Percentiles rank a stretch among this genome's conserved stretches.
phyloP scores from a whole-genome alignment of 2,888 invertebrate species.

The Scrobipalpa atriplicella region DNA sequence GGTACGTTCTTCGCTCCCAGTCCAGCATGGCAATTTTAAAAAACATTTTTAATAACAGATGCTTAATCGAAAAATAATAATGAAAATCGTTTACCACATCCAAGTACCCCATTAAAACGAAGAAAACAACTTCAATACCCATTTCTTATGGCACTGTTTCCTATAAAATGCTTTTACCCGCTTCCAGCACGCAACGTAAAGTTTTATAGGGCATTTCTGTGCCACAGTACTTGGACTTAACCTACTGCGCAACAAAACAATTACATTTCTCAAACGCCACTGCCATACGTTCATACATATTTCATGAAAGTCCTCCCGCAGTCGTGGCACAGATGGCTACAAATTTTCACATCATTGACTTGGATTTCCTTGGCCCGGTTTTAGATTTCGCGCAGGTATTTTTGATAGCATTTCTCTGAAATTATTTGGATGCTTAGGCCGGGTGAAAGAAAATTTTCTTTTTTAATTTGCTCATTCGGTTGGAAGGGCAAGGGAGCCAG shows the following conservation, averaged over 20 bases:
- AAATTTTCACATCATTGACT: constrained; percentile 54
- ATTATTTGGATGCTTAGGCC: too few relatives aligned
- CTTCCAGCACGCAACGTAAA: constrained; percentile 8
- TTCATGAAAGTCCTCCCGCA: constrained; percentile 45
- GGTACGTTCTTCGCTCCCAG: too few relatives aligned
- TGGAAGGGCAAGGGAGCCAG: too few relatives aligned
- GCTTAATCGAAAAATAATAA: too few relatives aligned
- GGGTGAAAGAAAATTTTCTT: too few relatives aligned
- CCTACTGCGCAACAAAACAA: constrained; percentile 24
- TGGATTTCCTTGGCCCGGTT: constrained; percentile 36
- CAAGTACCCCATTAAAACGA: too few relatives aligned
- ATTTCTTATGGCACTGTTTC: constrained; percentile 6
- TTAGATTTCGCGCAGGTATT: too few relatives aligned
- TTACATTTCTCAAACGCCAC: constrained; percentile 29
- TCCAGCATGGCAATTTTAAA: too few relatives aligned
- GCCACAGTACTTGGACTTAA: neutral
- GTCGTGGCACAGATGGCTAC: constrained; percentile 43
- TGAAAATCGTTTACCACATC: too few relatives aligned
- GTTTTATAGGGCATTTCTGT: neutral
- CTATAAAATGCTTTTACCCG: constrained; percentile 2
- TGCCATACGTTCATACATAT: constrained; percentile 45
- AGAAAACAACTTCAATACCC: neutral
- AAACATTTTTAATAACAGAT: too few relatives aligned
- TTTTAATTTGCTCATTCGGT: too few relatives aligned
- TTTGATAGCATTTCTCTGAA: too few relatives aligned